Base-by-base conservation (phyloP, 1,140 invertebrate species). In the Dolichoris vasculosae region DNA sequence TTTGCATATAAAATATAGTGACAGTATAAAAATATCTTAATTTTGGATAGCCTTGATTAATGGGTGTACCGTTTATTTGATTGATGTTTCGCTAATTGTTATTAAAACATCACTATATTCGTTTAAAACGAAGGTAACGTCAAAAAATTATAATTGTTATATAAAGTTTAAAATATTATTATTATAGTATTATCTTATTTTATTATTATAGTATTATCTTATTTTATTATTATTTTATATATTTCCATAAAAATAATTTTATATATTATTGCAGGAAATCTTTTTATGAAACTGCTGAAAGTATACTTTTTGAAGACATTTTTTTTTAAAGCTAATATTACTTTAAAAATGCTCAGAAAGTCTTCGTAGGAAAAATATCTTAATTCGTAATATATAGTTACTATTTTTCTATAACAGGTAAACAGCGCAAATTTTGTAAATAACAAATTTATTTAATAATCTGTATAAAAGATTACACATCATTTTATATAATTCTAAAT, bases 341-440 rank as follows among this genome's bases (percentile, higher is more conserved):
- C 78, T 51, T 80, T 46, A 30, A 80, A 48, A 64, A 80, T 43
- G 51, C 13, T 32, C 17, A 13, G 11, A 26, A 67, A 43, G n/a
- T 30, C 26, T 67, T 63, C 23, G 23, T 63, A 78, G 30, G 26
- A 23, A 6, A 78, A 51, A 9, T 51, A 35, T 35, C 30, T 26
- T 23, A 55, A 78, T 11, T 55, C 32, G n/a, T 38, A 43, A 46
- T 40, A 48, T 8, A 67, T 40, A 67, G 35, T n/a, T 67, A n/a
- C 32, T 80, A 67, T 67, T 80, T 67, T 67, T 67, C 3, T 80
- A 67, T 0, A 64, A 64, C n/a, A 80, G 78, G 78, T 80, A 80
- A 80, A 17, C 32, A n/a, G 26, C 20, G 20, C 15, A 17, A 51
- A 17, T 15, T 2, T 51, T 2, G 23, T 26, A 59, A 26, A 26